Conservation (phyloP, 1,140 invertebrate genomes). For the Euborellia annulipes region DNA sequence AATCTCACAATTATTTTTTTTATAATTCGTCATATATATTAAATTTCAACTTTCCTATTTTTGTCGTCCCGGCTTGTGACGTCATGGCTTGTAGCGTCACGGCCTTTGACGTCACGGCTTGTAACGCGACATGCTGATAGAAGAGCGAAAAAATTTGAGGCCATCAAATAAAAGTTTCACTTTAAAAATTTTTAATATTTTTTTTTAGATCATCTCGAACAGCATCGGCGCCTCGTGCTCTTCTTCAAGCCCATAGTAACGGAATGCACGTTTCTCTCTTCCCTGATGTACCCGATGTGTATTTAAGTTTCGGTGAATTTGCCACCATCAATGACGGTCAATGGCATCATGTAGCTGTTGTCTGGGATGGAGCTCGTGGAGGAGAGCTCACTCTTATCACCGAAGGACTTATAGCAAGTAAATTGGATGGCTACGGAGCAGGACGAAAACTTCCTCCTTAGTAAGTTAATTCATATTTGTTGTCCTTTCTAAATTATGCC, state of each 20-base stretch:
- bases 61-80: too few relatives aligned
- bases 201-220: constrained; percentile 3
- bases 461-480: too few relatives aligned
- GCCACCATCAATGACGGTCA: constrained; percentile 89
- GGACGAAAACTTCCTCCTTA: constrained; percentile 60
- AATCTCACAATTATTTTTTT: too few relatives aligned
- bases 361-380: constrained; percentile 77
- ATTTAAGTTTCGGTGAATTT: constrained; percentile 75
- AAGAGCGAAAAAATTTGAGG: too few relatives aligned
- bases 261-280: constrained; percentile 81
- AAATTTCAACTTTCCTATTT: too few relatives aligned
- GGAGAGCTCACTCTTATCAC: constrained; percentile 76
- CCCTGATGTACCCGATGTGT: constrained; percentile 75
- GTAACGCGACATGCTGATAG: too few relatives aligned
- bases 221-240: constrained; percentile 51
- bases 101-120: too few relatives aligned
- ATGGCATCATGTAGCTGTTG: constrained; percentile 90
- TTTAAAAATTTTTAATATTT: too few relatives aligned
- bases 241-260: constrained; percentile 79
- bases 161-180: too few relatives aligned
- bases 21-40: too few relatives aligned
- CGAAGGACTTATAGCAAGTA: constrained; percentile 82
- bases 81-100: too few relatives aligned
- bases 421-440: constrained; percentile 67
- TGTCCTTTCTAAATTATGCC: too few relatives aligned